Conservation (phyloP, 2,888 invertebrate species). For the Eucera pruinosa region DNA sequence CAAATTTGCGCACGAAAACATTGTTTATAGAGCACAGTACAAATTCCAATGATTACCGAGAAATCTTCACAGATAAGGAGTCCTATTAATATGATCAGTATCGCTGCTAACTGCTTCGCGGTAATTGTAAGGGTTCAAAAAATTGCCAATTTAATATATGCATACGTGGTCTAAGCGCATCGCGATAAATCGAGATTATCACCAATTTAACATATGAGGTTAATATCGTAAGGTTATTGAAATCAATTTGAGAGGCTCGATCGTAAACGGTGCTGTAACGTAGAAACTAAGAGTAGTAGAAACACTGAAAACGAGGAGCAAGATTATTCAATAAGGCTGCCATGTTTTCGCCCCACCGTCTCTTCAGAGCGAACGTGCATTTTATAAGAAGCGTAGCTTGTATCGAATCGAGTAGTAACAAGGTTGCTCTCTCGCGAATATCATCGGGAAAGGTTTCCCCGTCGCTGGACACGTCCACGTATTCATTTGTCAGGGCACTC, state of each 20-base stretch:
- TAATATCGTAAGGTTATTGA: too few species aligned
- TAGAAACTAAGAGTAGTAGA: background rate
- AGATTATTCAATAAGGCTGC: conserved; percentile 63
- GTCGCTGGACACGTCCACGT: conserved; percentile 10
- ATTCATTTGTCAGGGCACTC: conserved; percentile 60
- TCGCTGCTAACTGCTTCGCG: too few species aligned
- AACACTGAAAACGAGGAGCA: too few species aligned
- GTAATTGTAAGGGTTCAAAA: too few species aligned
- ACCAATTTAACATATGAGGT: too few species aligned
- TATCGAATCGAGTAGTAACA: conserved; percentile 60
- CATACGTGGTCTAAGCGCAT: too few species aligned
- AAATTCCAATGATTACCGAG: conserved; percentile 45
- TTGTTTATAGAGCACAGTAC: conserved; percentile 30
- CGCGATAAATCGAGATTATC: too few species aligned
- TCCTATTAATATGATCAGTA: background rate
- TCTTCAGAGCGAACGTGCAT: conserved; percentile 68
- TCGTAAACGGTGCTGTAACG: too few species aligned
- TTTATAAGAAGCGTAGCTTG: conserved; percentile 71
- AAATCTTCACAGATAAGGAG: conserved; percentile 26
- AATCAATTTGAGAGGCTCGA: too few species aligned
- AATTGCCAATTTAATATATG: too few species aligned
- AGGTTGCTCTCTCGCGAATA: conserved; percentile 46
- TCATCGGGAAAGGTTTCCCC: conserved; percentile 15
- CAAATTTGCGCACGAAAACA: conserved; percentile 33
- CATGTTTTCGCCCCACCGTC: conserved; percentile 77